Evolutionary conservation across 2,888 invertebrate genomes (phyloP).

Genomic region (Anoncus sp.): DNA sequence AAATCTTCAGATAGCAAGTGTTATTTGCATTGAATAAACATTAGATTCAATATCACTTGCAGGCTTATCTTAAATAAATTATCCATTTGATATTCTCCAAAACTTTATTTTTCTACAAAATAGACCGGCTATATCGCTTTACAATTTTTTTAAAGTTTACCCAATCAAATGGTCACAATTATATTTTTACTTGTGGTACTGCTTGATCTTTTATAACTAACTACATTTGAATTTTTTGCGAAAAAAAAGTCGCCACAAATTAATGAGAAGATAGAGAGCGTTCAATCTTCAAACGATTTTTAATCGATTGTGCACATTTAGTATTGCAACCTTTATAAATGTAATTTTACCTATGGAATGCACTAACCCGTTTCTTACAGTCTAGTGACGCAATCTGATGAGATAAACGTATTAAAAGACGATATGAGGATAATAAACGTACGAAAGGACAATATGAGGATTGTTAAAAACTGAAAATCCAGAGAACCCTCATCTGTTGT

Average conservation of each 20-base stretch:
- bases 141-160: no score
- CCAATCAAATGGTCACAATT: no score
- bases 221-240: background rate
- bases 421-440: background rate
- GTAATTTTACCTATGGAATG: background rate
- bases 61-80: no score
- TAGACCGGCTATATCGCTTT: no score
- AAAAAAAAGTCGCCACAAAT: background rate
- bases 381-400: background rate
- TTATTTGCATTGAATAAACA: no score
- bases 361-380: constrained; percentile 2
- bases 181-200: no score
- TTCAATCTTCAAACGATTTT: background rate
- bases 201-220: no score
- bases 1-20: no score
- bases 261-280: background rate
- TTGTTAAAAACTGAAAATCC: background rate
- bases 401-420: background rate
- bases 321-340: background rate
- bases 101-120: no score
- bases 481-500: background rate
- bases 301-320: background rate
- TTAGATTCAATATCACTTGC: no score
- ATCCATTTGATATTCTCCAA: no score
- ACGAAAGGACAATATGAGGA: no score